These are phyloP conservation scores for Anoplius nigerrimus DNA, from an alignment of 2,888 invertebrate genomes.

Conservation along the genomic window DNA sequence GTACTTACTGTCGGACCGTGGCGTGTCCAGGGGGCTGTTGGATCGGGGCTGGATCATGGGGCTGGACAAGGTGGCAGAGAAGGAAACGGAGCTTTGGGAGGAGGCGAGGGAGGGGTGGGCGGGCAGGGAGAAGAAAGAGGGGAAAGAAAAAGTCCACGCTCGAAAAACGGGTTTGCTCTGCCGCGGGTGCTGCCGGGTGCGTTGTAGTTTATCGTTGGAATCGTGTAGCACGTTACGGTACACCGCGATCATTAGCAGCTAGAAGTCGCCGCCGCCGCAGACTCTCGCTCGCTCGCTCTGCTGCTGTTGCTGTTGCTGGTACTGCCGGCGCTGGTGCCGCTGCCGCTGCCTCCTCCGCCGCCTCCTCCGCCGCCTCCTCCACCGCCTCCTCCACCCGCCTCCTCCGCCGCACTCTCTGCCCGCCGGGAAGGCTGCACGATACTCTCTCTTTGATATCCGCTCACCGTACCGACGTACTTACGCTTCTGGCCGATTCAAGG, in stretches of 20 bases:
- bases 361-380: neutral
- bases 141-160: constrained; percentile 43
- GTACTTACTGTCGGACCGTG: constrained; percentile 29
- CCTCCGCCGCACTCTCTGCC: constrained; percentile 26
- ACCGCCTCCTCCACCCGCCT: too few species aligned
- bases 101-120: constrained; percentile 18
- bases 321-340: too few species aligned
- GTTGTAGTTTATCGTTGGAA: constrained; percentile 56
- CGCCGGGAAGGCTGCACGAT: constrained; percentile 52
- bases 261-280: constrained; percentile 43
- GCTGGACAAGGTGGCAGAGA: neutral
- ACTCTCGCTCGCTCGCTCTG: too few species aligned
- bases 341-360: too few species aligned
- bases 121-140: constrained; percentile 6
- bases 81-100: constrained; percentile 12
- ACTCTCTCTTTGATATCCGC: constrained; percentile 53
- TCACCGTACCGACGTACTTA: constrained; percentile 39
- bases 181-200: constrained; percentile 52
- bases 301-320: too few species aligned
- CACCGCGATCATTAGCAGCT: constrained; percentile 63
- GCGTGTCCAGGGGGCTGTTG: constrained; percentile 14
- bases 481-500: constrained; percentile 51
- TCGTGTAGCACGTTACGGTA: constrained; percentile 63
- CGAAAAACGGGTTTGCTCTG: constrained; percentile 57
- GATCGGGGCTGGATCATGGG: constrained; percentile 8